Base-by-base conservation (phyloP, 2,113 vertebrate species). In the Campylomormyrus numenius region DNA sequence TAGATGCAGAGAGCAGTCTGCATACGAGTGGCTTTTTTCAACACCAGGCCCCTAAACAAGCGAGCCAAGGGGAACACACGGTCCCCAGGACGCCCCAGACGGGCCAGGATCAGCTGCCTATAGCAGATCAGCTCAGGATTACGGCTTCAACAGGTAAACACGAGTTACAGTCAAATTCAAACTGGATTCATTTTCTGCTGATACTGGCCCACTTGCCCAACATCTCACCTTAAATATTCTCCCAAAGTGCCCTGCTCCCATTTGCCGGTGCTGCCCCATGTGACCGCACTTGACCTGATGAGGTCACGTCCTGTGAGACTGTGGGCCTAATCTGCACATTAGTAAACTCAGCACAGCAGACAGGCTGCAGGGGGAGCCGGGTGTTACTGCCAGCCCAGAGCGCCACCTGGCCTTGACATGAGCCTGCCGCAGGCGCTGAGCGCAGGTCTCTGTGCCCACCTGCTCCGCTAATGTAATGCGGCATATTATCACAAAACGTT, bases 1-100 rank as follows among this genome's bases (percentile, higher is more conserved):
- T 91, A 45, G 53, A 85, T 91, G 13, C 58, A 50, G 39, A 58
- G 83, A 87, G 49, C 48, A 50, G 13, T 27, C 62, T 45, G 91
- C 89, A 89, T 45, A n/a, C 3, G 19, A 74, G 42, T 49, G 80
- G 17, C 77, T 39, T n/a, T 52, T 19, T 84, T 31, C 27, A 85
- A 46, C 53, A 70, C 3, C 52, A 74, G 24, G 6, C 84, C 13
- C 56, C 24, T 3, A 9, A 62, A n/a, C 24, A n/a, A 15, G 27
- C 11, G 19, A 31, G 27, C 27, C 66, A 13, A 39, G 74, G 35
- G 74, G 31, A 15, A 17, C 5, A 0, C 17, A 35, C 5, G 11
- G 11, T 10, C 13, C 13, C n/a, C 9, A 52, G 13, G 85, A 15
- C 2, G 3, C 3, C 7, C 39, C 83, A 48, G 8, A 48, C 3